Percentiles rank a stretch among this genome's conserved stretches.
Conservation (phyloP, 2,888 invertebrate species). For the Nomada flava region DNA sequence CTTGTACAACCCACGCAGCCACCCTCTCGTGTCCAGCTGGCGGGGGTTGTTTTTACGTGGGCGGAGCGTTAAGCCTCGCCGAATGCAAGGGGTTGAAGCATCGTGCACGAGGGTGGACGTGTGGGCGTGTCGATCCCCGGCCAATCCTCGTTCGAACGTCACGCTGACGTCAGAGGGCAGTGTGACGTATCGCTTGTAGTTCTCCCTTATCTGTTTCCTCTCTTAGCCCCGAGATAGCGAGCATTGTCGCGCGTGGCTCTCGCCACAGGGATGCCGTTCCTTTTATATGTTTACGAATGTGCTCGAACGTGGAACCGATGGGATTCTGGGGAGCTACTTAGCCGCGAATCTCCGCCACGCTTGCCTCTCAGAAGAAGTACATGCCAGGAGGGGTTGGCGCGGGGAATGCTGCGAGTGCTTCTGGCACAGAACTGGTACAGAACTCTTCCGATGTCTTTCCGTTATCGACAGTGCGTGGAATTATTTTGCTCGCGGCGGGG, state of each 20-base stretch:
- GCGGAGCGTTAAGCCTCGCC: constrained; percentile 64
- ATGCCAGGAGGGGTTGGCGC: not conserved
- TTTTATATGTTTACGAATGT: constrained; percentile 57
- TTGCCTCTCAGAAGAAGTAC: constrained; percentile 30
- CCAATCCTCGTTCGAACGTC: constrained; percentile 68
- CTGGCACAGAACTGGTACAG: too few species aligned
- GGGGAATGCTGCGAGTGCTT: not conserved
- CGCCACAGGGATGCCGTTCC: constrained; percentile 34
- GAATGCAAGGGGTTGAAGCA: constrained; percentile 26
- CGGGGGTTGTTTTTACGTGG: constrained; percentile 73
- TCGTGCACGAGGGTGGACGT: constrained; percentile 49
- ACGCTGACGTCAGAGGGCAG: constrained; percentile 64
- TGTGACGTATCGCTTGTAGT: constrained; percentile 47
- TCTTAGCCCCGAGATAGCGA: constrained; percentile 27
- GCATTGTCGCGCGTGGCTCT: constrained; percentile 44
- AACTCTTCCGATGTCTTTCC: not conserved
- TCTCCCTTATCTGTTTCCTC: constrained; percentile 32
- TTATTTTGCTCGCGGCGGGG: not conserved
- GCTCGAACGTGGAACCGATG: constrained; percentile 34
- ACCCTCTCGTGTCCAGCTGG: constrained; percentile 50
- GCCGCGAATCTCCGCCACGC: constrained; percentile 53
- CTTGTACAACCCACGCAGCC: constrained; percentile 66
- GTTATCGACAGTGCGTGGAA: constrained; percentile 14
- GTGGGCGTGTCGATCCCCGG: constrained; percentile 73
- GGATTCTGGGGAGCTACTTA: constrained; percentile 25